Evolutionary conservation across 2,113 vertebrate genomes (phyloP), one percentile per base, ranked within the genome.

Genomic region (Camelus bactrianus): DNA sequence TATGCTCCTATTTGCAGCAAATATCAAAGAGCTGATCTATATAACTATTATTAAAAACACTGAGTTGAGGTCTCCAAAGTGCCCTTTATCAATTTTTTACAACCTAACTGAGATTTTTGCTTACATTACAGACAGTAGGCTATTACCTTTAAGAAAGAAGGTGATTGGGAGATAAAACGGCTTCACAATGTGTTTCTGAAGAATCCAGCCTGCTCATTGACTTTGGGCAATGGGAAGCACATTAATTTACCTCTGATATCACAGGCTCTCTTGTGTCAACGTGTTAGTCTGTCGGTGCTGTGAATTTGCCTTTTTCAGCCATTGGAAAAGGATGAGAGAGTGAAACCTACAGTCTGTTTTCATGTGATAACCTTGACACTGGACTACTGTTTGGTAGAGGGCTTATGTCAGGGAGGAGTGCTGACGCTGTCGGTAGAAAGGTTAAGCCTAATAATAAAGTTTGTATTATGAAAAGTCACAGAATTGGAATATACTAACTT

Each of bases 361-460:
- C 94, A n/a, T 95, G 89, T 98, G 98, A 99, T 98, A 98, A 98
- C 97, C 98, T 98, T 98, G 98, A 97, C 93, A 67, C 85, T 92
- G 28, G 64, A 73, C 96, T n/a, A 97, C 97, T 96, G 95, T 98
- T 95, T 95, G 83, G 96, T 86, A 50, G 50, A 28, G 83, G 60
- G 38, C 72, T 84, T 38, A 6, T 70, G 77, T 81, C 50, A 48
- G 48, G 30, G 48, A 93, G 60, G 24, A 48, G 1, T 54, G 48
- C 58, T 84, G 64, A 95, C 75, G 73, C 42, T 9, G 19, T 32
- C 76, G 50, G 83, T 72, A 77, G 91, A 95, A 89, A 64, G 76
- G 69, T 60, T 88, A 87, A 81, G 56, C 95, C 92, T 96, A 92
- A n/a, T 87, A 97, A 79, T 11, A 32, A 96, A 94, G 90, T 97